Percentiles rank a stretch among this genome's conserved stretches.
Evolutionary conservation across 2,797 vertebrate genomes (phyloP).

Genomic region (Tapera naevia): DNA sequence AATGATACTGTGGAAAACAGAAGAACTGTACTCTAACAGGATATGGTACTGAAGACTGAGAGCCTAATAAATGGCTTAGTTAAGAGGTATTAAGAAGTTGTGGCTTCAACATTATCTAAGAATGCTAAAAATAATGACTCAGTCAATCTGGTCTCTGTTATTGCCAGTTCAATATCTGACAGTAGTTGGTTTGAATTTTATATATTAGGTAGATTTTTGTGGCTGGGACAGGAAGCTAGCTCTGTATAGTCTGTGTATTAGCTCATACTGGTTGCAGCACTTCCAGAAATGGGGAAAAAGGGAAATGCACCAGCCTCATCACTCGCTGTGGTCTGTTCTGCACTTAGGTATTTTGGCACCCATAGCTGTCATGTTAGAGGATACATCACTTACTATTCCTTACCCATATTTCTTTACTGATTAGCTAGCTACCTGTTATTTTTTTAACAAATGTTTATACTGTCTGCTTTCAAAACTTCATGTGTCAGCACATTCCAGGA

Average conservation of each 20-base stretch:
- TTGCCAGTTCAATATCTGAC: not conserved
- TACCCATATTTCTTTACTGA: not conserved
- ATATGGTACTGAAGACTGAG: not conserved
- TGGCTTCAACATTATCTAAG: not conserved
- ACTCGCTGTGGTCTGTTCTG: not conserved
- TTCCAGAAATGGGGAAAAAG: not conserved
- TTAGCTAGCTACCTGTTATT: not conserved
- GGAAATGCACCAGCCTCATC: not conserved
- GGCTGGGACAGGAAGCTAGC: not conserved
- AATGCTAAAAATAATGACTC: not conserved
- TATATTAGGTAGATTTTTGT: not conserved
- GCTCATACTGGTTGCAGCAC: not conserved
- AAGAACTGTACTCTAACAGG: not conserved
- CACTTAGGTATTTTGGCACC: not conserved
- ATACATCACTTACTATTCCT: not conserved
- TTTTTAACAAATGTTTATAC: not conserved
- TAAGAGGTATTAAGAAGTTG: not conserved
- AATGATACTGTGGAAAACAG: not conserved
- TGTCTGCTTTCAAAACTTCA: not conserved
- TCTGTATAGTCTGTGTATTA: not conserved
- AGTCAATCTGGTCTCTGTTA: not conserved
- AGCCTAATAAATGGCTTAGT: not conserved
- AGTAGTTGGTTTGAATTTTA: not conserved
- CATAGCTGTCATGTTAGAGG: not conserved
- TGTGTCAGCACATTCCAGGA: not conserved